Base-by-base conservation (phyloP, 2,113 vertebrate genomes). In the Tretioscincus oriximinensis region DNA sequence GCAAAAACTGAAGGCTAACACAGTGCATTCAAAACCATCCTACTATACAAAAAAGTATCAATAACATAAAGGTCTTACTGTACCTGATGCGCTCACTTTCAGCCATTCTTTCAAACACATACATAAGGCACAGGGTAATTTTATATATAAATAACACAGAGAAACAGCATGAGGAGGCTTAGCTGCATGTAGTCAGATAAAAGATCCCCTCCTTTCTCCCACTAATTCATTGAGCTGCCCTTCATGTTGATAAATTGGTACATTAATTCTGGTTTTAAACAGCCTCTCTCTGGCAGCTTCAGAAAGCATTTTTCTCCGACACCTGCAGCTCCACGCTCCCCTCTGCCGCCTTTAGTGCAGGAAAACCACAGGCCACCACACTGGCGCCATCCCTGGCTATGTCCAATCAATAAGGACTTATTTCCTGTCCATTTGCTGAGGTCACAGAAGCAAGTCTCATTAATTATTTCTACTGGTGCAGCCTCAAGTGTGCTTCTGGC, bases 391-490 rank as follows among this genome's bases (percentile, higher is more conserved):
- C 94, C 93, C 92, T 86, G 88, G 91, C 93, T 91, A 90, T 86
- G 94, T 94, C 96, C 96, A 96, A 99, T 99, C 98, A 96, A 99
- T 99, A 99, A 93, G 89, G 92, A 94, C 97, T 97, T 96, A 96
- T 97, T 99, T 99, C 98, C 97, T 98, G 97, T 97, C 97, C 97
- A 99, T 99, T 99, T 98, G 96, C 97, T 97, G 97, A 97, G 96
- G 97, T 98, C 96, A 96, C 95, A 88, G 93, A 93, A 96, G 94
- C 77, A 89, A 94, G 91, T 87, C 97, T 98, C 97, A 99, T 99
- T 97, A 99, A 98, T 99, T 97, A 99, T 99, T 99, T 97, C 97
- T 99, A 94, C 94, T 85, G 83, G 96, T 94, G 93, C 95, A 94
- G 96, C 97, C 96, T 97, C 96, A 95, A 96, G 96, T 96, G 95